phyloP scores from a whole-genome alignment of 1,140 invertebrate genomes.

The Tyrophagus putrescentiae region DNA sequence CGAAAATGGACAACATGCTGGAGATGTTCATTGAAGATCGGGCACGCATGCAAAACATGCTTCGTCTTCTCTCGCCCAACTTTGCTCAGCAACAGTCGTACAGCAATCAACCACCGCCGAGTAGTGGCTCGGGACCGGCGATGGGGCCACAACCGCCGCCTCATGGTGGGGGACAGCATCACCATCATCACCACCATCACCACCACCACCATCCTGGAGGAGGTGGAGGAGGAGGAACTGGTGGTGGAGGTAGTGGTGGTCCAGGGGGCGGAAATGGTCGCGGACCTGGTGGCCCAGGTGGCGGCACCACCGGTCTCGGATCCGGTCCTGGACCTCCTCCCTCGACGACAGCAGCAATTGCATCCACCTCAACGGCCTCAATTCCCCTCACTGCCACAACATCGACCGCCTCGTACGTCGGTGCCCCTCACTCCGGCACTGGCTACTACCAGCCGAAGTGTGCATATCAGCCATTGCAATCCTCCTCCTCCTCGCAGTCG shows the following conservation, averaged over 20 bases:
- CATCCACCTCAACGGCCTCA: neutral
- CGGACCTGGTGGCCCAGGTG: neutral
- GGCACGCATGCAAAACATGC: slow-evolving; percentile 32
- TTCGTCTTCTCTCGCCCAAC: slow-evolving; percentile 38
- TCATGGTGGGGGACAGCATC: slow-evolving; percentile 2
- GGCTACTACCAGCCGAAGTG: slow-evolving; percentile 1
- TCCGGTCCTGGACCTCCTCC: neutral
- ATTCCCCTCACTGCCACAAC: neutral
- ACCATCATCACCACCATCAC: slow-evolving; percentile 24
- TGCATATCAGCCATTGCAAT: neutral
- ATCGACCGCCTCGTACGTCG: neutral
- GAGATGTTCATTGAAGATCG: slow-evolving; percentile 83
- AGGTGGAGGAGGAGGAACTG: too few species aligned
- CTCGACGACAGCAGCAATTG: neutral
- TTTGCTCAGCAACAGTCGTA: slow-evolving; percentile 26
- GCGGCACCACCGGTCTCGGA: neutral
- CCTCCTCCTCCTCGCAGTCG: neutral
- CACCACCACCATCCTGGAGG: slow-evolving; percentile 24
- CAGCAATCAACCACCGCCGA: slow-evolving; percentile 14
- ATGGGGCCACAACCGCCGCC: neutral
- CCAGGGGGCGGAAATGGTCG: neutral
- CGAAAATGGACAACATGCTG: slow-evolving; percentile 77
- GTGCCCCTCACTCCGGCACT: neutral
- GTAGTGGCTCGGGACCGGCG: neutral
- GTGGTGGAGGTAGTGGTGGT: neutral